These are phyloP conservation scores for Eilema caniola DNA, from an alignment of 2,888 invertebrate genomes.

Conservation along the genomic window DNA sequence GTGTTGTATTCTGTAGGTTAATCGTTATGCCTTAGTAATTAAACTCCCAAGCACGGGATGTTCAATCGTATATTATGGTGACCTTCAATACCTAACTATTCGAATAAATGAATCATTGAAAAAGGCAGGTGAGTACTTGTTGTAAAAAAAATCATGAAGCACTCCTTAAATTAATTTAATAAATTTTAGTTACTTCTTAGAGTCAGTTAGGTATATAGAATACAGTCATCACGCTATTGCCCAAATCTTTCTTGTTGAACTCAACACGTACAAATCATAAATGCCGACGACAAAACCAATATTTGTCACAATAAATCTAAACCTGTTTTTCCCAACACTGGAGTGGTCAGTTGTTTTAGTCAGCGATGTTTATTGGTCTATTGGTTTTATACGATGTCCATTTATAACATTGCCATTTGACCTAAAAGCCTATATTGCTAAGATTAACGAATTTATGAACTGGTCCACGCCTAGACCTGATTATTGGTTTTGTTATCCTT, in stretches of 20 bases:
- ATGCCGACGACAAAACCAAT: slow-evolving; percentile 48
- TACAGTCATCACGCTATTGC: background rate
- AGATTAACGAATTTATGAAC: slow-evolving; percentile 46
- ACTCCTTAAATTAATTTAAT: background rate
- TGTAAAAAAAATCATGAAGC: background rate
- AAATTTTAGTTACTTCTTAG: background rate
- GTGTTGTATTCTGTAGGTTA: background rate
- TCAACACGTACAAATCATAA: slow-evolving; percentile 50
- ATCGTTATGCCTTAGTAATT: background rate
- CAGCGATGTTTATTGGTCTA: slow-evolving; percentile 44
- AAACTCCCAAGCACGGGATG: no score
- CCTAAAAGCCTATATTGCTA: slow-evolving; percentile 50
- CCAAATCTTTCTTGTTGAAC: slow-evolving; percentile 30
- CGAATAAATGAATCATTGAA: no score
- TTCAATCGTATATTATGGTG: no score
- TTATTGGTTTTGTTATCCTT: background rate
- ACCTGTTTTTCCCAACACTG: slow-evolving; percentile 39
- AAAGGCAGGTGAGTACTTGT: no score
- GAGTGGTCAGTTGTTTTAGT: slow-evolving; percentile 36
- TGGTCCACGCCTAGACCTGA: slow-evolving; percentile 26
- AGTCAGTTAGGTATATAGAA: background rate
- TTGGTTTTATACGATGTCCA: slow-evolving; percentile 49
- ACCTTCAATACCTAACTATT: background rate
- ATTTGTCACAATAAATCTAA: slow-evolving; percentile 55
- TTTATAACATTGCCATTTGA: slow-evolving; percentile 50